These are phyloP conservation scores for Enteromius anoplus DNA, from an alignment of 2,797 vertebrate species.

Conservation along the genomic window DNA sequence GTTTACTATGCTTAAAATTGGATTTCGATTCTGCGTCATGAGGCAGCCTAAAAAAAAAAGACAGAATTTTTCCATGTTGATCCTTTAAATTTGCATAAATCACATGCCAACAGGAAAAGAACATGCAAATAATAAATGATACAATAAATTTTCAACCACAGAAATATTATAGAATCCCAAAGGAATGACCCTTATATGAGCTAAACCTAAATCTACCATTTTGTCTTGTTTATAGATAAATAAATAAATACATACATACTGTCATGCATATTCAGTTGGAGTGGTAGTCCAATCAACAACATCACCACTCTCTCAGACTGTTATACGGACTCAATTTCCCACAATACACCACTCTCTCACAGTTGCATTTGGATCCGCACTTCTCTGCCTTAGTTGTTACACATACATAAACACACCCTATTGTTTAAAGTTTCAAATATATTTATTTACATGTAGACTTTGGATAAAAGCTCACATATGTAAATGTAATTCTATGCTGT, in stretches of 20 bases:
- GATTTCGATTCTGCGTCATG: neutral
- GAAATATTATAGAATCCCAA: too few species aligned
- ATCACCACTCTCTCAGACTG: too few species aligned
- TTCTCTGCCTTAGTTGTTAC: too few species aligned
- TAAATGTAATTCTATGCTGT: neutral
- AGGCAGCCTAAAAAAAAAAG: neutral
- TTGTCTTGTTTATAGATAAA: neutral
- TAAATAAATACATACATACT: too few species aligned
- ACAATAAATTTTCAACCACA: neutral
- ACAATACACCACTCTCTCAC: too few species aligned
- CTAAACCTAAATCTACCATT: neutral
- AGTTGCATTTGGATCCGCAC: too few species aligned
- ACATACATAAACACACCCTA: neutral
- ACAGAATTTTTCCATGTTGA: neutral
- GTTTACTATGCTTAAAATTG: slow-evolving; percentile 13
- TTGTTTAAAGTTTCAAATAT: neutral
- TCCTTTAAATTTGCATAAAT: neutral
- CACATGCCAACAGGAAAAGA: neutral
- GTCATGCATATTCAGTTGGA: too few species aligned
- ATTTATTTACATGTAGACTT: neutral
- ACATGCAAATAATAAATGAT: neutral
- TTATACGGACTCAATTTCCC: too few species aligned
- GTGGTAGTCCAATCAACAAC: too few species aligned
- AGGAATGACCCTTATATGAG: too few species aligned
- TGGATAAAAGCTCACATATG: neutral